Conservation (phyloP, 2,888 invertebrate species). For the Uropetala carovei region DNA sequence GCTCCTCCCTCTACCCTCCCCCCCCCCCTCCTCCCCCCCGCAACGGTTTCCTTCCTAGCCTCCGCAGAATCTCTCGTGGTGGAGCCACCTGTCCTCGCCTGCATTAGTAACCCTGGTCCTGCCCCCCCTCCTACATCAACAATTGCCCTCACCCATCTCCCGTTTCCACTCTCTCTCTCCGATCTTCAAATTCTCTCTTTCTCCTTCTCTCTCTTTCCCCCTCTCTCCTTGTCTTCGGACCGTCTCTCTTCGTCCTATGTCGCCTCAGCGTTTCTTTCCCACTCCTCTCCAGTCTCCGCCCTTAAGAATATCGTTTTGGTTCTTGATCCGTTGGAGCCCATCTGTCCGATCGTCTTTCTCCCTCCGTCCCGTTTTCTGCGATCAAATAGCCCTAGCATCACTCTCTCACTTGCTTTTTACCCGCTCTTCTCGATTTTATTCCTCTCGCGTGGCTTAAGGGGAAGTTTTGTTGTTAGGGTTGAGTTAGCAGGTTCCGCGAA, state of each 20-base stretch:
- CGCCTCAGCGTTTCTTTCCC: neutral
- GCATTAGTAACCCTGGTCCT: slow-evolving; percentile 54
- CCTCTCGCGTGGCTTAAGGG: too few relatives aligned
- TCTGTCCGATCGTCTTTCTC: slow-evolving; percentile 31
- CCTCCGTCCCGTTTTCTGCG: slow-evolving; percentile 29
- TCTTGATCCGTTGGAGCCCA: slow-evolving; percentile 17
- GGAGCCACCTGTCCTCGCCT: slow-evolving; percentile 59
- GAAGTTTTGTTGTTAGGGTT: too few relatives aligned
- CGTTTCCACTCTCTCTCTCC: neutral
- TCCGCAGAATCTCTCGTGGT: slow-evolving; percentile 46
- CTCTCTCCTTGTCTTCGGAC: neutral
- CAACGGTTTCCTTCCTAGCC: neutral
- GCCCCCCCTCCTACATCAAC: slow-evolving; percentile 52
- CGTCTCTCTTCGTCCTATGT: neutral
- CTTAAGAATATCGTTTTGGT: slow-evolving; percentile 41
- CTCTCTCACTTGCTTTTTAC: neutral
- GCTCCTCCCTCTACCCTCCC: neutral
- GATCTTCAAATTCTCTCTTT: neutral
- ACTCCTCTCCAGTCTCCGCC: neutral
- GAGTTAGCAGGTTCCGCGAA: too few relatives aligned
- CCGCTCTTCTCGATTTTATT: neutral
- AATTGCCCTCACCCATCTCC: slow-evolving; percentile 17
- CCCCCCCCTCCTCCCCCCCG: neutral
- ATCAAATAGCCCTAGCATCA: slow-evolving; percentile 19
- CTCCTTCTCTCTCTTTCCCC: too few relatives aligned